phyloP scores from a whole-genome alignment of 2,113 vertebrate species.

The Tragulus kanchil region DNA sequence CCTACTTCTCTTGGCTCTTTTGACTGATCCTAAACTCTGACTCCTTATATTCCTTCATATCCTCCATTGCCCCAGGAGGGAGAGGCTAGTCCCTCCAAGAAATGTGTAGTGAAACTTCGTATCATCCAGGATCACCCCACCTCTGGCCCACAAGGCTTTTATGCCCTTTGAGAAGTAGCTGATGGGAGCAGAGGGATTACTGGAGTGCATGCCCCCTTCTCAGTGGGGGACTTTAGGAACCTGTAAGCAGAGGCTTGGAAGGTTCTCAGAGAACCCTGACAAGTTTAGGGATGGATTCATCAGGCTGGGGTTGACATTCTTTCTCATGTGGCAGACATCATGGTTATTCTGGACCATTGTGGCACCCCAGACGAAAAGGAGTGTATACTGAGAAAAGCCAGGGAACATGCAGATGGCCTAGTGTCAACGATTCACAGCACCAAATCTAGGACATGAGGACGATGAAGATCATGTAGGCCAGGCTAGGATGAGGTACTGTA shows the following conservation, averaged over 20 bases:
- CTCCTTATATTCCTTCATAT: not conserved
- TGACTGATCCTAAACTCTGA: not conserved
- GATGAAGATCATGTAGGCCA: not conserved
- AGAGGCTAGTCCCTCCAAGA: not conserved
- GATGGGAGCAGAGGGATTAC: not conserved
- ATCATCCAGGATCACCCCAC: not conserved
- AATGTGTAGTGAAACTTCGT: not conserved
- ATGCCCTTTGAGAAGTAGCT: accelerated
- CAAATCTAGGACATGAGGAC: not conserved
- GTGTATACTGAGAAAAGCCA: not conserved
- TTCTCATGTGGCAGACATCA: not conserved
- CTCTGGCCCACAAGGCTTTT: not conserved
- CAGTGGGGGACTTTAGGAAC: not conserved
- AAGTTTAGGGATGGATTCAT: not conserved
- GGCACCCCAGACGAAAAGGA: not conserved
- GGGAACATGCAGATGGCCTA: not conserved
- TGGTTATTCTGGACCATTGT: not conserved
- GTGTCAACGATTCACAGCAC: not conserved
- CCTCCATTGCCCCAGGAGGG: not conserved
- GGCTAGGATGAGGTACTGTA: not conserved
- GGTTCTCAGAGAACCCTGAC: not conserved
- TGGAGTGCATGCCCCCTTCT: not conserved
- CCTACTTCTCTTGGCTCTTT: not conserved
- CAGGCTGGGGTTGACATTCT: not conserved
- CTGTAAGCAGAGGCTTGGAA: not conserved